Evolutionary conservation across 2,888 invertebrate genomes (phyloP).

Genomic region (Gnatocerus cornutus): DNA sequence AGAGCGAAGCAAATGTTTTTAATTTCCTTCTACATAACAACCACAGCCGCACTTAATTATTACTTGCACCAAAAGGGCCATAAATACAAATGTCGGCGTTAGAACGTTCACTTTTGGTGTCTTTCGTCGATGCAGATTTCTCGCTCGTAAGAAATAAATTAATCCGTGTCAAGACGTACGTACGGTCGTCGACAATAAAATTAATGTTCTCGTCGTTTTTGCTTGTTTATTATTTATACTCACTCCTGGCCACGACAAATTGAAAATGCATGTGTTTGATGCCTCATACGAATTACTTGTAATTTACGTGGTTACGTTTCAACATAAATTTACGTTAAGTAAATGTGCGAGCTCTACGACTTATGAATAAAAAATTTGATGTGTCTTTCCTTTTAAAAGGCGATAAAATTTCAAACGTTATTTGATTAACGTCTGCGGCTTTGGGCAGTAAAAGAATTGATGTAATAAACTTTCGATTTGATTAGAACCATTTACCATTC

Average conservation of each 20-base stretch:
- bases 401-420: slow-evolving; percentile 45
- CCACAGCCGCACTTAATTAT: slow-evolving; percentile 46
- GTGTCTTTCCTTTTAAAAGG: slow-evolving; percentile 45
- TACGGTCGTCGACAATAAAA: slow-evolving; percentile 58
- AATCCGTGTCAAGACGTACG: slow-evolving; percentile 22
- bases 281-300: slow-evolving; percentile 57
- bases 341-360: slow-evolving; percentile 30
- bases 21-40: slow-evolving; percentile 48
- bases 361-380: slow-evolving; percentile 51
- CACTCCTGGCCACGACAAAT: slow-evolving; percentile 61
- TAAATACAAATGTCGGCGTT: slow-evolving; percentile 30
- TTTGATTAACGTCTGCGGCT: slow-evolving; percentile 44
- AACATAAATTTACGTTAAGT: slow-evolving; percentile 51
- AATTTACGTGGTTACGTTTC: slow-evolving; percentile 51
- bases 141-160: slow-evolving; percentile 29
- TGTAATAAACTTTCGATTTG: slow-evolving; percentile 17
- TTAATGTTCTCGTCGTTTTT: slow-evolving; percentile 59
- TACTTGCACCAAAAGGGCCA: slow-evolving; percentile 36
- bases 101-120: slow-evolving; percentile 15
- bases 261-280: slow-evolving; percentile 63
- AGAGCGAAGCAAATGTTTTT: slow-evolving; percentile 52
- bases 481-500: slow-evolving; percentile 26
- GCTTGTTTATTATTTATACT: slow-evolving; percentile 62
- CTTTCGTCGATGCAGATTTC: slow-evolving; percentile 24
- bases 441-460: slow-evolving; percentile 12